Evolutionary conservation across 2,797 vertebrate genomes (phyloP).

Genomic region (Arnoldichthys spilopterus): DNA sequence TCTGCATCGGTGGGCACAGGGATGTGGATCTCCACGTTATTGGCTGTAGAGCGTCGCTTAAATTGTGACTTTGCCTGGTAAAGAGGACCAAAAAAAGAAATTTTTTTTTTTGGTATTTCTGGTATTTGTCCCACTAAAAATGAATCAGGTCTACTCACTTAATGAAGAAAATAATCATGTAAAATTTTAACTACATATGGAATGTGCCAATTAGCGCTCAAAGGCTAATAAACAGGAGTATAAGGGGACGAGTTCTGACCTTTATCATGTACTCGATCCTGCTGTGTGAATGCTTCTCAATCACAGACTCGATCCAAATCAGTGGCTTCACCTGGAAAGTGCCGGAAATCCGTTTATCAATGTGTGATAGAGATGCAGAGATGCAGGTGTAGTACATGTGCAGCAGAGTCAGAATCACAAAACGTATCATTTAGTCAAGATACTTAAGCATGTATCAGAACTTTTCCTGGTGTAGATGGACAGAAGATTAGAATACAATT

Average conservation of each 20-base stretch:
- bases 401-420: no score
- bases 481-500: no score
- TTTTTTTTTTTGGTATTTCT: no score
- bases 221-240: background rate
- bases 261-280: conserved; percentile 99
- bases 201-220: no score
- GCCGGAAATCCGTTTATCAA: background rate
- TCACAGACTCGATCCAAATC: conserved; percentile 99
- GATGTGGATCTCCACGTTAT: conserved; percentile 99
- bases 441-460: no score
- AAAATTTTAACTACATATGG: background rate
- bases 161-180: background rate
- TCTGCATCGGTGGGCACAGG: conserved; percentile 97
- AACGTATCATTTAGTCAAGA: no score
- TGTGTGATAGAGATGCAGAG: background rate
- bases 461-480: no score
- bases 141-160: background rate
- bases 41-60: conserved; percentile 96
- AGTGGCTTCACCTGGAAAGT: conserved; percentile 89
- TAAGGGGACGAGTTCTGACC: conserved; percentile 70
- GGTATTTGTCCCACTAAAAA: background rate
- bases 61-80: conserved; percentile 96
- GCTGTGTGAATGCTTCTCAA: conserved; percentile 99
- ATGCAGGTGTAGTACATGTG: no score
- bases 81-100: conserved; percentile 12